Base-by-base conservation (phyloP, 1,140 invertebrate genomes). In the Bursaphelenchus mucronatus region DNA sequence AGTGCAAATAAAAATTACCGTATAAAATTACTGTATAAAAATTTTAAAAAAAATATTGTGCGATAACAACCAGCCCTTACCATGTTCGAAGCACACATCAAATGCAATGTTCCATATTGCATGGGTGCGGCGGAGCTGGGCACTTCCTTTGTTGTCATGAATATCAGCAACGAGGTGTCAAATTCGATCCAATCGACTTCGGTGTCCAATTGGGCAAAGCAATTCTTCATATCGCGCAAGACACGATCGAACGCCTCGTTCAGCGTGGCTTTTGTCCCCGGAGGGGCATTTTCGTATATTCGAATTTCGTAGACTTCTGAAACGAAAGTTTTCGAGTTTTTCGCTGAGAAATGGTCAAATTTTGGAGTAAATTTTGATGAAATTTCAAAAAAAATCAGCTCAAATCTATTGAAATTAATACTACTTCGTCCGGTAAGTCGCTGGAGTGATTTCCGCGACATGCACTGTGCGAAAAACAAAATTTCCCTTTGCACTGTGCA, bases 301-400 rank as follows among this genome's bases (percentile, higher is more conserved):
- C 71, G 54, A 43, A 74, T 62, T 56, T 76, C 71, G 47, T 76
- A 73, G 11, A 76, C 55, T n/a, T 74, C 71, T 74, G 47, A 61
- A 70, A 50, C 5, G 30, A 30, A 5, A 30, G 1, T 30, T 30
- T n/a, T n/a, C n/a, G n/a, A n/a, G n/a, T n/a, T n/a, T n/a, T n/a
- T n/a, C n/a, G n/a, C n/a, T 30, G 30, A 30, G 30, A 30, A 30
- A 5, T 30, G 30, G 30, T 30, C 30, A 30, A 30, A 30, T n/a
- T n/a, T n/a, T n/a, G n/a, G n/a, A n/a, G n/a, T n/a, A n/a, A n/a
- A n/a, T n/a, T n/a, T n/a, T n/a, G n/a, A n/a, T n/a, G 30, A 30
- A 30, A 3, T 30, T 30, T 30, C 1, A 30, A 30, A 30, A 30
- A 30, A 30, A 30, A 30, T 30, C 5, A n/a, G n/a, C n/a, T n/a